Evolutionary conservation across 2,888 invertebrate species (phyloP).

Genomic region (Drosophila putrida): DNA sequence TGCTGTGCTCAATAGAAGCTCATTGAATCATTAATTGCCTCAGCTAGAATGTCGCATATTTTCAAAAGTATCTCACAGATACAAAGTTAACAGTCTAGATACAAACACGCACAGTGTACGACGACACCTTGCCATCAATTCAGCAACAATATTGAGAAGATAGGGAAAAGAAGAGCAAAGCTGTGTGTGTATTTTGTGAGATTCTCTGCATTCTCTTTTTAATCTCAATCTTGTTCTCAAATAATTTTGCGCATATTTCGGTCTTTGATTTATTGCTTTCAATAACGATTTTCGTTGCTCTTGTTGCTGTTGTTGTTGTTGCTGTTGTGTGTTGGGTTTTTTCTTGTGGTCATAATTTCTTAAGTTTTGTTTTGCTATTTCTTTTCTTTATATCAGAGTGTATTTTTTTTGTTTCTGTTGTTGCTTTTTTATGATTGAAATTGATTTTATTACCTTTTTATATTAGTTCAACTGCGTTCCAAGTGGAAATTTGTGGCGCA

Average conservation of each 20-base stretch:
- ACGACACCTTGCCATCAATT: conserved; percentile 28
- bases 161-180: neutral
- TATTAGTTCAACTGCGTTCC: conserved; percentile 49
- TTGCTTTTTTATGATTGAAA: conserved; percentile 54
- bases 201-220: conserved; percentile 26
- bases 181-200: conserved; percentile 3
- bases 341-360: conserved; percentile 47
- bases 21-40: conserved; percentile 60
- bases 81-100: conserved; percentile 24
- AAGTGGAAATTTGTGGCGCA: conserved; percentile 57
- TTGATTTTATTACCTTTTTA: conserved; percentile 66
- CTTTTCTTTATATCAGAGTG: conserved; percentile 4
- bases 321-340: conserved; percentile 2
- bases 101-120: conserved; percentile 8
- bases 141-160: neutral
- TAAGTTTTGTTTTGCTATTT: conserved; percentile 41
- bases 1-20: conserved; percentile 30
- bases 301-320: neutral
- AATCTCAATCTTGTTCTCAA: conserved; percentile 25
- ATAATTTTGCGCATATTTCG: conserved; percentile 66
- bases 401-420: neutral
- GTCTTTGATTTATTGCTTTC: conserved; percentile 64
- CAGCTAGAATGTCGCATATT: conserved; percentile 12
- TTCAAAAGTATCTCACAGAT: conserved; percentile 41
- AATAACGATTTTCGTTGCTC: conserved; percentile 46